Evolutionary conservation across 92 coral and sea anemone genomes (phyloP), one percentile per base, ranked within the genome.

Genomic region (Anthopleura xanthogrammica): DNA sequence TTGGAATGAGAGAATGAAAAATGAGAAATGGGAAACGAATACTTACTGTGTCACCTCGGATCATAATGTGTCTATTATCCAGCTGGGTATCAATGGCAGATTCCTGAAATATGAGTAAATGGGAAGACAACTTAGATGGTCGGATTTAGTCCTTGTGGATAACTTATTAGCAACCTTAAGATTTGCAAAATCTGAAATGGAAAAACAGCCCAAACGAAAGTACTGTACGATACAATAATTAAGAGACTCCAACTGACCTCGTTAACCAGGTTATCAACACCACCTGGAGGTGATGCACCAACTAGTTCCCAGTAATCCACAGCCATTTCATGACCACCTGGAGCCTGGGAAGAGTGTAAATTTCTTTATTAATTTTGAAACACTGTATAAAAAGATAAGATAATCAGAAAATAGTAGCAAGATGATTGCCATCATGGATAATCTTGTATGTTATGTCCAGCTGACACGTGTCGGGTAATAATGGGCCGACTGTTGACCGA

Each of bases 271-370:
- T 95, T 93, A 76, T 97, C 99, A 54, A 93, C 91, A 24, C 99
- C 99, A 65, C 99, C 99, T 74, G 99, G 93, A n/a, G 99, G 99
- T 70, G 99, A 95, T 24, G 90, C 93, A 68, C 99, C 99, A 8
- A 97, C 80, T 83, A 97, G 88, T 87, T 94, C 91, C 99, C 99
- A 97, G 94, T 73, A 97, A 86, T 97, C 99, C 78, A 94, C 99
- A 77, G 92, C 91, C 98, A 97, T 97, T 86, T 97, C 99, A 89
- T 97, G 99, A 20, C 99, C 99, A 71, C 99, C 99, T 36, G 99
- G 99, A 46, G 99, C 99, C 99, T 97, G 85, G 87, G 16, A 42
- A 70, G 42, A 24, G n/a, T 20, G 9, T 20, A 7, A 62, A 0
- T n/a, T 20, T 8, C 3, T 5, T 20, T 5, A 20, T 62, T 1